Evolutionary conservation across 2,888 invertebrate genomes (phyloP), one percentile per base, ranked within the genome.

Genomic region (Eristalis arbustorum): DNA sequence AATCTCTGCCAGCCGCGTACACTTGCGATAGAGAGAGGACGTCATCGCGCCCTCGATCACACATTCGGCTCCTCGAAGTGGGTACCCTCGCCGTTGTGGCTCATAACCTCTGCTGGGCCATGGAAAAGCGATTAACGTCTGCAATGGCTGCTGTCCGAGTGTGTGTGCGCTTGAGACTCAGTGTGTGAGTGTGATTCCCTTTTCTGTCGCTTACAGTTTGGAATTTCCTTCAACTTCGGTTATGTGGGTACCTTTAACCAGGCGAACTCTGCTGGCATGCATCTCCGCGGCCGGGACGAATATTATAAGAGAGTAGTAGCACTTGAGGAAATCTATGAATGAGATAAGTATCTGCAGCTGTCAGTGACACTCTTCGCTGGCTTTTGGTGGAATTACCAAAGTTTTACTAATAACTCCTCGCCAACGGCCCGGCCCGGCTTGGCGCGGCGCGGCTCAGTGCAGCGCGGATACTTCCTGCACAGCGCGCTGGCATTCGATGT

Each of bases 341-440:
- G 49, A 81, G 85, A 85, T 85, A 85, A 81, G 69, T 83, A 82
- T 87, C 85, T 77, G 67, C 64, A 64, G 77, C 71, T 87, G 83
- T 82, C 87, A 87, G 18, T 72, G 83, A 49, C 71, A 64, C 11
- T 57, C 73, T 81, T 62, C 31, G 64, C 63, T 56, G 34, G 61
- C 49, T 69, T 42, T 67, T 59, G 40, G 56, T n/a, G 63, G 61
- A 77, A 66, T 71, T 74, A 72, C 18, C 67, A 78, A 87, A 67
- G 59, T 83, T 83, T 87, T 57, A 75, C 83, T 79, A 87, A 87
- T 83, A 85, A 73, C 68, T 73, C 66, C 66, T 49, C 77, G 68
- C 34, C 28, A 11, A 2, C 23, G 34, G 6, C 28, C 31, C 8
- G 31, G 31, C 8, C 8, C 10, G 31, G 31, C 31, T 1, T 10